These are phyloP conservation scores for Myotis lucifugus DNA, from an alignment of 2,113 vertebrate genomes.

Conservation along the genomic window DNA sequence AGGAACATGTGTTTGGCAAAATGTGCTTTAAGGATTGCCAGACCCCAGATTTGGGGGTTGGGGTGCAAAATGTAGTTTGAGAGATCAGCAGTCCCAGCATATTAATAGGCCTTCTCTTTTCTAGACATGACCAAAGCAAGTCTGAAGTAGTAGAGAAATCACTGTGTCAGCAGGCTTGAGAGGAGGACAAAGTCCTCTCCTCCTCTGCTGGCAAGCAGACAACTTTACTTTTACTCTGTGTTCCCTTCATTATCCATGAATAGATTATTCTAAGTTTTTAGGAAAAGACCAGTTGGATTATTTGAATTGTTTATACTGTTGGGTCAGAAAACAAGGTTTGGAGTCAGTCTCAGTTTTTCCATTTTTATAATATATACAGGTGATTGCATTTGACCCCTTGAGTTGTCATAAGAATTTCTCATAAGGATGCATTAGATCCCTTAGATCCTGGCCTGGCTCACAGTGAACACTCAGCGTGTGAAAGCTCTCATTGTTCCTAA, in stretches of 20 bases:
- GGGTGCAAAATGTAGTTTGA: neutral
- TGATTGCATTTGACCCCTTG: neutral
- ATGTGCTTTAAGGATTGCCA: conserved; percentile 16
- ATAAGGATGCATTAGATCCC: neutral
- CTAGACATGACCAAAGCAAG: neutral
- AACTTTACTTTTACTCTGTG: neutral
- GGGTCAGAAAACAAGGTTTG: neutral
- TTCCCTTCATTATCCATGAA: neutral
- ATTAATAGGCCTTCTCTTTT: conserved; percentile 27
- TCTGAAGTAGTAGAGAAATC: neutral
- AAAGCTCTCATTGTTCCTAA: neutral
- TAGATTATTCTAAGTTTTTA: neutral
- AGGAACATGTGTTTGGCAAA: conserved; percentile 69
- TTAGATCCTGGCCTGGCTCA: neutral
- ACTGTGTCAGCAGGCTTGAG: neutral
- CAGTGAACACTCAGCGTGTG: neutral
- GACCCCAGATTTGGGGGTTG: neutral
- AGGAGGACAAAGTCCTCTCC: neutral
- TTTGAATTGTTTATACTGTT: conserved; percentile 6
- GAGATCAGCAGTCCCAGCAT: neutral
- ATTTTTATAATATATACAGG: neutral
- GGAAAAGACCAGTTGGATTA: neutral
- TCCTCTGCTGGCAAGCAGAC: neutral
- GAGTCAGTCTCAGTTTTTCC: neutral
- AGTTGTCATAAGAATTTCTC: neutral